phyloP scores from a whole-genome alignment of 1,140 invertebrate species.

The Aphidius gifuensis region DNA sequence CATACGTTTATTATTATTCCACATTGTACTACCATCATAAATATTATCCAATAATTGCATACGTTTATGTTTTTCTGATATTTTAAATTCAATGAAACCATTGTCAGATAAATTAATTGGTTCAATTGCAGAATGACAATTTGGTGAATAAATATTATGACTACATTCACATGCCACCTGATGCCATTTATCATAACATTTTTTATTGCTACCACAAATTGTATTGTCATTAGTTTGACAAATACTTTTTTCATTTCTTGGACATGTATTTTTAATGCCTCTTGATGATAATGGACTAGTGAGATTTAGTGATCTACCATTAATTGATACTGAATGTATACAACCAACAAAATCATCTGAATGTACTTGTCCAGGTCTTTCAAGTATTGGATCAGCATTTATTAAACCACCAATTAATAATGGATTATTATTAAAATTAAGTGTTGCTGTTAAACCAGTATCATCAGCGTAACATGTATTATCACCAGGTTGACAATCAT shows the following conservation, averaged over 20 bases:
- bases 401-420: slow-evolving; percentile 81
- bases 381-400: slow-evolving; percentile 78
- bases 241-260: slow-evolving; percentile 64
- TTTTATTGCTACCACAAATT: slow-evolving; percentile 65
- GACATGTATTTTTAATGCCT: slow-evolving; percentile 73
- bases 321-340: slow-evolving; percentile 83
- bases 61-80: slow-evolving; percentile 79
- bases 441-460: slow-evolving; percentile 77
- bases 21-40: slow-evolving; percentile 69
- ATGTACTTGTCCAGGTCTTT: slow-evolving; percentile 82
- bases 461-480: slow-evolving; percentile 77
- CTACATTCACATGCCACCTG: slow-evolving; percentile 67
- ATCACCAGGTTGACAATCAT: slow-evolving; percentile 80
- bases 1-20: slow-evolving; percentile 54
- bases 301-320: slow-evolving; percentile 77
- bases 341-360: slow-evolving; percentile 92
- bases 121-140: slow-evolving; percentile 75
- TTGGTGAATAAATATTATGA: slow-evolving; percentile 65
- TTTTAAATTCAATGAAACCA: slow-evolving; percentile 74
- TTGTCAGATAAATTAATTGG: slow-evolving; percentile 75
- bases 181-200: slow-evolving; percentile 83
- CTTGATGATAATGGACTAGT: slow-evolving; percentile 70
- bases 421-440: slow-evolving; percentile 89
- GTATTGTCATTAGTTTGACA: slow-evolving; percentile 34
- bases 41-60: slow-evolving; percentile 79